phyloP scores from a whole-genome alignment of 2,113 vertebrate species.

The Takifugu bimaculatus region DNA sequence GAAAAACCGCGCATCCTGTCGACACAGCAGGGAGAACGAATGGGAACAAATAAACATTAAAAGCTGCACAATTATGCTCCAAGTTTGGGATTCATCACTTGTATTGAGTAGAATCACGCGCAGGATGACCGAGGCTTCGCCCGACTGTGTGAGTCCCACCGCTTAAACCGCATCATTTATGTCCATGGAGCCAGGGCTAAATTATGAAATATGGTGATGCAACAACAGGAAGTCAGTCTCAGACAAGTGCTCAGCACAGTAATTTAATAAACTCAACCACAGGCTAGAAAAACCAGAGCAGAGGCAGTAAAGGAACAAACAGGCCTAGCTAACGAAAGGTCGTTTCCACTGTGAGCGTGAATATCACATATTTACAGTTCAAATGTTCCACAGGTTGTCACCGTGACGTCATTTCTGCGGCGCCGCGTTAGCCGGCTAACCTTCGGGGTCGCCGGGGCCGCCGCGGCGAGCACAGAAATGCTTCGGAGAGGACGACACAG shows the following conservation, averaged over 20 bases:
- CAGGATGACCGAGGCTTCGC: too few species aligned
- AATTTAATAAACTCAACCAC: slow-evolving; percentile 70
- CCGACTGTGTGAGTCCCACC: too few species aligned
- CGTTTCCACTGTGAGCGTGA: slow-evolving; percentile 41
- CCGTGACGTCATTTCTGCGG: slow-evolving; percentile 15
- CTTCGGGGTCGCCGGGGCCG: too few species aligned
- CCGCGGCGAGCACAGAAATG: background rate
- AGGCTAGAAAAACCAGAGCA: slow-evolving; percentile 59
- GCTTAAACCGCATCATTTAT: too few species aligned
- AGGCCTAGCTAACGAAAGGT: slow-evolving; percentile 49
- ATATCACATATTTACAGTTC: slow-evolving; percentile 58
- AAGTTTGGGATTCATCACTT: too few species aligned
- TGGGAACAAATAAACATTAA: too few species aligned
- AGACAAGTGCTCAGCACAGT: slow-evolving; percentile 52
- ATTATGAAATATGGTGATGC: background rate
- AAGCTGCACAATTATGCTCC: too few species aligned
- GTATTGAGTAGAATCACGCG: too few species aligned
- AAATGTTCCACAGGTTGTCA: slow-evolving; percentile 34
- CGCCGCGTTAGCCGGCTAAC: slow-evolving; percentile 28
- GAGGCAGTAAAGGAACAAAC: slow-evolving; percentile 12
- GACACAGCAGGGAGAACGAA: too few species aligned
- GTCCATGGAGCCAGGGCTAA: background rate
- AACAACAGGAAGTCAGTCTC: slow-evolving; percentile 17
- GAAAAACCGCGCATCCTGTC: too few species aligned
- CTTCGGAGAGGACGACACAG: slow-evolving; percentile 6